These are phyloP conservation scores for Dimorphilus gyrociliatus DNA, from an alignment of 2,888 invertebrate species.

Conservation along the genomic window DNA sequence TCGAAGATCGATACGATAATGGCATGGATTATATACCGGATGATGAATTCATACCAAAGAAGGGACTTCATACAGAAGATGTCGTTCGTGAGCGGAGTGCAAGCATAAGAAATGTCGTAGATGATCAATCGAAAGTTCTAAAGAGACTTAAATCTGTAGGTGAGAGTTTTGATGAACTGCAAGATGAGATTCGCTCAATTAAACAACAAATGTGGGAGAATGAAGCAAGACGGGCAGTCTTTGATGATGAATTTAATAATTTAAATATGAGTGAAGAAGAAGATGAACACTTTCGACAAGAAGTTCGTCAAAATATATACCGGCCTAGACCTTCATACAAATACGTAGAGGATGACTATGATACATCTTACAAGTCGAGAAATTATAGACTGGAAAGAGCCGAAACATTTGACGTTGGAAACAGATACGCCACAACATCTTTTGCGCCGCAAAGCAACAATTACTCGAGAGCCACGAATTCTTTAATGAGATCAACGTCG, in stretches of 20 bases:
- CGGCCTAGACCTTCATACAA: too few species aligned
- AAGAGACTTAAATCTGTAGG: slow-evolving; percentile 8
- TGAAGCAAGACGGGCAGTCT: slow-evolving; percentile 5
- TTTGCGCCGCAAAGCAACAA: too few species aligned
- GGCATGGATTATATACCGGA: slow-evolving; percentile 5
- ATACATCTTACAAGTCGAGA: too few species aligned
- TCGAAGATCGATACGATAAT: too few species aligned
- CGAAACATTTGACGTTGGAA: too few species aligned
- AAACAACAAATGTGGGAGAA: slow-evolving; percentile 9
- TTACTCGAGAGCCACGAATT: too few species aligned
- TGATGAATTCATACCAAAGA: slow-evolving; percentile 6
- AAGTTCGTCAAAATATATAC: too few species aligned
- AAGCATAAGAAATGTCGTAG: slow-evolving; percentile 7
- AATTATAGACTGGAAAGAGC: too few species aligned
- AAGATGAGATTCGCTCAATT: slow-evolving; percentile 8
- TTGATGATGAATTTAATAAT: slow-evolving; percentile 2
- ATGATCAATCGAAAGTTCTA: slow-evolving; percentile 7
- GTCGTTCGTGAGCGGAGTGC: slow-evolving; percentile 8
- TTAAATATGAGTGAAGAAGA: background rate
- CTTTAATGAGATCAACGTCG: too few species aligned
- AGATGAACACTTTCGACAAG: too few species aligned
- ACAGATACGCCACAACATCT: too few species aligned
- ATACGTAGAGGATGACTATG: too few species aligned
- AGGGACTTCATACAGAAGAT: slow-evolving; percentile 8
- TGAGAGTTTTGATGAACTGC: slow-evolving; percentile 9